Conservation (phyloP, 2,888 invertebrate species). For the Parochlus steinenii region DNA sequence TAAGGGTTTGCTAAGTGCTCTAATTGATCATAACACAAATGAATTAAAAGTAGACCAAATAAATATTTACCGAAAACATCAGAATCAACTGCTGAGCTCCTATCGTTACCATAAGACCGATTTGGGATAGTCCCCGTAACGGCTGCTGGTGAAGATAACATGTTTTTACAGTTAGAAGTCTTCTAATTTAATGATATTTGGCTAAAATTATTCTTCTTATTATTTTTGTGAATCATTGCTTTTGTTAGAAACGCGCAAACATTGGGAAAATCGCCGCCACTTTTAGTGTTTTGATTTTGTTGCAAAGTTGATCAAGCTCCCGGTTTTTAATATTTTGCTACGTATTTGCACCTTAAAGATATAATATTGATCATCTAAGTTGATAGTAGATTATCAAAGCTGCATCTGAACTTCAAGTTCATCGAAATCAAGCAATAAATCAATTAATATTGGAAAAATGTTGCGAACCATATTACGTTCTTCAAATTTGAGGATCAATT, state of each 20-base stretch:
- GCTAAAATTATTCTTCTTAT: background rate
- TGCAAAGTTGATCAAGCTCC: too few relatives aligned
- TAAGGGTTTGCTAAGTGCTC: too few relatives aligned
- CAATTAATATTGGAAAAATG: background rate
- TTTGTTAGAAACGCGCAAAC: too few relatives aligned
- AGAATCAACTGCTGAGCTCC: slow-evolving; percentile 7
- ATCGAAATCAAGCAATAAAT: slow-evolving; percentile 1
- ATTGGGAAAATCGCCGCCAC: too few relatives aligned
- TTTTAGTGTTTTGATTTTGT: background rate
- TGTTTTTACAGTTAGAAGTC: slow-evolving; percentile 1
- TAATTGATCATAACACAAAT: background rate
- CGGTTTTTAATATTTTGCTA: too few relatives aligned
- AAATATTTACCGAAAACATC: slow-evolving; percentile 7
- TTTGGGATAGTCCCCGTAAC: slow-evolving; percentile 9
- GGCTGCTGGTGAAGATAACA: slow-evolving; percentile 11
- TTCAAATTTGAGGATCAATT: background rate
- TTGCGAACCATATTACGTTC: slow-evolving; percentile 2
- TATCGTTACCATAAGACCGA: slow-evolving; percentile 6
- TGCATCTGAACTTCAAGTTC: background rate
- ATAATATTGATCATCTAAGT: too few relatives aligned
- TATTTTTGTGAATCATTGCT: background rate
- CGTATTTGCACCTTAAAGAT: too few relatives aligned
- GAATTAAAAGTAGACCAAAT: background rate
- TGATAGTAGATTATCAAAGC: background rate
- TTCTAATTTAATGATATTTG: background rate